Evolutionary conservation across 2,888 invertebrate species (phyloP), one percentile per base, ranked within the genome.

Genomic region (Stenodema calcarata): DNA sequence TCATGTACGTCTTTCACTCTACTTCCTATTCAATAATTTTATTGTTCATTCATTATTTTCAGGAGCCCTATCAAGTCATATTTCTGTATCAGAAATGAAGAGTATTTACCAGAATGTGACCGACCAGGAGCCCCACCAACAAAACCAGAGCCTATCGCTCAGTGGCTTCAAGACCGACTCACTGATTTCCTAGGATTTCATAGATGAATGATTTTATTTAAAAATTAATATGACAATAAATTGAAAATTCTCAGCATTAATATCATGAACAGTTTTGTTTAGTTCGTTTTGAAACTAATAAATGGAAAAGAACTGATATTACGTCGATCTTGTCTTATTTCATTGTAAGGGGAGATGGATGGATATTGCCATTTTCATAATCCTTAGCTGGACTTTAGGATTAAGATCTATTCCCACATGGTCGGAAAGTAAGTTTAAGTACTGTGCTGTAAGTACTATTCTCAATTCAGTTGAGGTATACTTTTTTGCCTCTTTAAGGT

Each of bases 61-160:
- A 88, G 97, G 87, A 95, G 95, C 89, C 94, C 94, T 70, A 96
- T 97, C 90, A 94, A 94, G 89, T 95, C 95, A 90, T 96, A 96
- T 92, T 97, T 97, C 92, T 95, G 96, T 91, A 96, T 95, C 90
- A 92, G 95, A 70, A 94, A 94, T 89, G 95, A 96, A 90, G 95
- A 95, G 87, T 95, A 95, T 91, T 91, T 94, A 93, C 93, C 94
- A 14, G 92, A 92, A 82, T 92, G 92, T 89, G 88, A 90, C 89
- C 88, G 89, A 90, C 88, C 69, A 87, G 90, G 88, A 87, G 91
- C 91, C 87, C 92, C 90, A 90, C 93, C 91, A 90, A 87, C 89
- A 87, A 91, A 91, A 89, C 89, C 90, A 84, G 91, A 91, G 89
- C 89, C 91, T 90, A 28, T 90, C 47, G 87, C 89, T 16, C 89